Percentiles rank a stretch among this genome's conserved stretches.
phyloP scores from a whole-genome alignment of 2,113 vertebrate species.

The Irena cyanogastra region DNA sequence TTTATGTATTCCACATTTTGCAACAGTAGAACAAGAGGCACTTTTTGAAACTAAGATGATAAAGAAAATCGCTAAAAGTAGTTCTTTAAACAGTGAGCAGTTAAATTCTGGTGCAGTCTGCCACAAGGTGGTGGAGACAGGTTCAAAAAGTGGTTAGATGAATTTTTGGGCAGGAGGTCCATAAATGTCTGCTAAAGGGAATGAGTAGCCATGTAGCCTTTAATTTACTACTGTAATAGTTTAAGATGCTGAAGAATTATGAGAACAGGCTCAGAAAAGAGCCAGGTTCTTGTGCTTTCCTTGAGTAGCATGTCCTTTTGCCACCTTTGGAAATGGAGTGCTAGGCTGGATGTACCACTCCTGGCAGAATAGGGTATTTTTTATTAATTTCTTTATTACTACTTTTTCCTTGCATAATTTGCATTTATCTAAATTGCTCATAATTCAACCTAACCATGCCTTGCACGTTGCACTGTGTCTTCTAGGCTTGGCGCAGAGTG shows the following conservation, averaged over 20 bases:
- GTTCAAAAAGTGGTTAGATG: neutral
- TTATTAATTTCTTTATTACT: neutral
- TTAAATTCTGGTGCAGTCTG: neutral
- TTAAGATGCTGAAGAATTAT: neutral
- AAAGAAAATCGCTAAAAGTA: neutral
- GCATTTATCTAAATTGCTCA: neutral
- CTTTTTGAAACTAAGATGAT: neutral
- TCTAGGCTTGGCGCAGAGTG: neutral
- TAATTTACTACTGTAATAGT: neutral
- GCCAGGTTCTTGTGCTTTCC: neutral
- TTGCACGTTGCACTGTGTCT: neutral
- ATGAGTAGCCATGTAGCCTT: neutral
- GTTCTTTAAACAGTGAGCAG: neutral
- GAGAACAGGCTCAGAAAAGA: neutral
- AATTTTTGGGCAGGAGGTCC: neutral
- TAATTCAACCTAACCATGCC: neutral
- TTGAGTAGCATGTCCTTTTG: neutral
- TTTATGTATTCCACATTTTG: neutral
- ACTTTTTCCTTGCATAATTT: neutral
- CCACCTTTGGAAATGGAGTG: neutral
- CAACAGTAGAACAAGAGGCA: neutral
- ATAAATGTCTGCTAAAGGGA: neutral
- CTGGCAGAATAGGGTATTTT: neutral
- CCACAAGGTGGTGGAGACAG: neutral
- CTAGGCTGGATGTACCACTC: neutral